phyloP scores from a whole-genome alignment of 2,888 invertebrate genomes.

The Palloptera scutellata region DNA sequence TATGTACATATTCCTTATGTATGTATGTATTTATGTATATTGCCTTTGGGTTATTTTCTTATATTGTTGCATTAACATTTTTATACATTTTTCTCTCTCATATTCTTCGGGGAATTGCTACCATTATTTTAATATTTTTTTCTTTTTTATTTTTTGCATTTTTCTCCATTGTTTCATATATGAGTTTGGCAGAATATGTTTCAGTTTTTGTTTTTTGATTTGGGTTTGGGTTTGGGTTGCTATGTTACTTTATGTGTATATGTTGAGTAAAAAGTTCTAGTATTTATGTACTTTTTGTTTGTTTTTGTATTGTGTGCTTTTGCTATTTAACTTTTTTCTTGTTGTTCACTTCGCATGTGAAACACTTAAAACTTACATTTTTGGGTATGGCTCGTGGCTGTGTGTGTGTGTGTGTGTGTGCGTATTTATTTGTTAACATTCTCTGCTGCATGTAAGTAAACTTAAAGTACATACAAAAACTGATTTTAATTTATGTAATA shows the following conservation, averaged over 20 bases:
- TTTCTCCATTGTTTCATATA: no score
- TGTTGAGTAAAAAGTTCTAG: background rate
- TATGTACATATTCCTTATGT: background rate
- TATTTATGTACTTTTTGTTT: no score
- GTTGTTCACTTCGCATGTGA: no score
- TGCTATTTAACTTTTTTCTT: no score
- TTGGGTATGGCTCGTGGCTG: no score
- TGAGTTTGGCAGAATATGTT: background rate
- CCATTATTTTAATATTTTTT: conserved; percentile 31
- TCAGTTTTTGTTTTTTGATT: no score
- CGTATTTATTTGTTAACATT: background rate
- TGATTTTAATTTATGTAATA: no score
- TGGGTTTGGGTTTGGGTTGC: no score
- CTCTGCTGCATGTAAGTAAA: no score
- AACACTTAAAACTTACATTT: background rate
- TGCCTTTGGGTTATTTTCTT: background rate
- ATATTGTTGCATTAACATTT: conserved; percentile 29
- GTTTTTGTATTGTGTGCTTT: no score
- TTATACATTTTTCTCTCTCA: conserved; percentile 18
- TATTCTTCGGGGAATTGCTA: conserved; percentile 43
- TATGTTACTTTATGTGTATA: background rate
- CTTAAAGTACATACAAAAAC: no score
- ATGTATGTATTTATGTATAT: background rate
- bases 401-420: no score
- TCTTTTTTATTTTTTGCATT: background rate